phyloP scores from a whole-genome alignment of 2,113 vertebrate genomes.

The Oncorhynchus masou region DNA sequence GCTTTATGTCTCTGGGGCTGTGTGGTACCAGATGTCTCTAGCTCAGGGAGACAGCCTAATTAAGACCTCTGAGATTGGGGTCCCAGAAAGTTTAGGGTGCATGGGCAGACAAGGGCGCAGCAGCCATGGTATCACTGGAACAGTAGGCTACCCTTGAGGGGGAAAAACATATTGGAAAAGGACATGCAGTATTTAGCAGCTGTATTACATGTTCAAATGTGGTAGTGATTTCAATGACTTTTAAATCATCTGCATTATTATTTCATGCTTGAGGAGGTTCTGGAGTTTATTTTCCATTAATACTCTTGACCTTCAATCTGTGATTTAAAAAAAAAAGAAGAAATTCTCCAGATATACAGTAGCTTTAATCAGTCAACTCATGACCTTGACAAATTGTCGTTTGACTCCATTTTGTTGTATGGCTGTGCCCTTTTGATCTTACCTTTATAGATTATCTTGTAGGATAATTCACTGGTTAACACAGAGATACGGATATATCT shows the following conservation, averaged over 20 bases:
- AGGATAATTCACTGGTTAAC: too few species aligned
- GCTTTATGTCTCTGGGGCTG: slow-evolving; percentile 51
- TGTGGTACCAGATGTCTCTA: slow-evolving; percentile 32
- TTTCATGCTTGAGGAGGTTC: slow-evolving; percentile 29
- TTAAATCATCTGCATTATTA: slow-evolving; percentile 32
- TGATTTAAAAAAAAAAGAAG: slow-evolving; percentile 1
- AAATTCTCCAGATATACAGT: not conserved
- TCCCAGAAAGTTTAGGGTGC: slow-evolving; percentile 14
- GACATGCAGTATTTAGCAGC: not conserved
- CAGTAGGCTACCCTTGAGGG: slow-evolving; percentile 28
- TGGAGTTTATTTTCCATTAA: slow-evolving; percentile 14
- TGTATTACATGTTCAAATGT: not conserved
- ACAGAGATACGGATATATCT: too few species aligned
- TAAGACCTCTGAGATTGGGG: slow-evolving; percentile 51
- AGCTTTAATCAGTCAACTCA: slow-evolving; percentile 29
- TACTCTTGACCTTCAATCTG: slow-evolving; percentile 40
- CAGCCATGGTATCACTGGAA: slow-evolving; percentile 6
- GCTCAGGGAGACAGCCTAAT: slow-evolving; percentile 51
- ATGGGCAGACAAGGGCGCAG: slow-evolving; percentile 8
- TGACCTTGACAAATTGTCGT: slow-evolving; percentile 38
- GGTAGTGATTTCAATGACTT: slow-evolving; percentile 23
- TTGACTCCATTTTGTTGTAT: slow-evolving; percentile 32
- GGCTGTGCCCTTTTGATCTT: slow-evolving; percentile 17
- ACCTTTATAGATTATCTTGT: not conserved
- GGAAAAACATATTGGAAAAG: not conserved